These are phyloP conservation scores for Lasioglossum figueresi DNA, from an alignment of 2,888 invertebrate genomes.

Conservation along the genomic window DNA sequence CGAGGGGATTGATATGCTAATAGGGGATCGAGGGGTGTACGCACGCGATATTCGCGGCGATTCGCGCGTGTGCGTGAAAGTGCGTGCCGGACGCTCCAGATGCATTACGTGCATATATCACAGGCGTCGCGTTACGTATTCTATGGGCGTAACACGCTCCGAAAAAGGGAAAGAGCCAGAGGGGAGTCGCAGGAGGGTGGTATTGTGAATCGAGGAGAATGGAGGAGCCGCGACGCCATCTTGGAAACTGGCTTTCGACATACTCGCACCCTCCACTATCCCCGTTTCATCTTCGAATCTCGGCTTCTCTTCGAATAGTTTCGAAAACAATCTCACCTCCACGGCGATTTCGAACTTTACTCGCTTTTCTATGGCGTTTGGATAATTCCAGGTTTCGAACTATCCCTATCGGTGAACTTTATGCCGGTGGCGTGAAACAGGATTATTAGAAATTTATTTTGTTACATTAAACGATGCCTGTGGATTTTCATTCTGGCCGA, in stretches of 20 bases:
- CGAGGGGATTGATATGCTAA: conserved; percentile 76
- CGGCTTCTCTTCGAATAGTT: not conserved
- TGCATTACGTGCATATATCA: conserved; percentile 59
- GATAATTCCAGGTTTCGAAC: not conserved
- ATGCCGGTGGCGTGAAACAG: not conserved
- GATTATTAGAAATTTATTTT: not conserved
- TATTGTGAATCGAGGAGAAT: conserved; percentile 63
- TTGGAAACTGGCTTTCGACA: conserved; percentile 53
- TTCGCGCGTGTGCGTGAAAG: conserved; percentile 13
- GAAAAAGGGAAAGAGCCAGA: conserved; percentile 50
- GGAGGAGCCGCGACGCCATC: conserved; percentile 64
- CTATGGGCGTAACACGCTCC: conserved; percentile 66
- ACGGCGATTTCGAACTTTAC: not conserved
- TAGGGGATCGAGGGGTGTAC: conserved; percentile 64
- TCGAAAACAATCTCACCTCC: not conserved
- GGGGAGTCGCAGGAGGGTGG: conserved; percentile 43
- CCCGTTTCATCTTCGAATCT: not conserved
- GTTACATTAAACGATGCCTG: not conserved
- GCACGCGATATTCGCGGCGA: conserved; percentile 14
- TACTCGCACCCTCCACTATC: not conserved
- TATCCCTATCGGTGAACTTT: not conserved
- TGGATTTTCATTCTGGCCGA: not conserved
- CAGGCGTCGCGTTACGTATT: conserved; percentile 62
- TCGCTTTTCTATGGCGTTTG: not conserved
- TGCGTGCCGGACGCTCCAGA: conserved; percentile 58